Conservation (phyloP, 2,113 vertebrate species). For the Notiomystis cincta region DNA sequence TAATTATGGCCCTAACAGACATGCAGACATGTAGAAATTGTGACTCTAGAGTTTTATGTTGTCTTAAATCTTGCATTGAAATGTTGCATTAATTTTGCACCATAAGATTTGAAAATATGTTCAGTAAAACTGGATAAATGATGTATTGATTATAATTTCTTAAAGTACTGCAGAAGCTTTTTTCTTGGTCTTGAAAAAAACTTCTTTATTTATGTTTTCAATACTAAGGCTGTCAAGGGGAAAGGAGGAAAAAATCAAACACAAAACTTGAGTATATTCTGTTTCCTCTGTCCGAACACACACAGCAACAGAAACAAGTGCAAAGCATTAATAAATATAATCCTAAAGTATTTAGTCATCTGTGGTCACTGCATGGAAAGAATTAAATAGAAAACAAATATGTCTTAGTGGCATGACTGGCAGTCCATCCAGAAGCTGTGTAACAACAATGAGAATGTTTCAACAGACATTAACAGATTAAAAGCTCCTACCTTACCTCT, state of each 20-base stretch:
- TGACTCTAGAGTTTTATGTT: not conserved
- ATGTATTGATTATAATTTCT: not conserved
- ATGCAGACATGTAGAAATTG: not conserved
- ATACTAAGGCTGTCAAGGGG: not conserved
- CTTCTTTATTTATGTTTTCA: not conserved
- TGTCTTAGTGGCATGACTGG: not conserved
- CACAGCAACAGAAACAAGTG: not conserved
- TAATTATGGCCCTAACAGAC: not conserved
- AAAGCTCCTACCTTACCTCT: not conserved
- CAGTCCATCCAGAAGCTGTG: too few species aligned
- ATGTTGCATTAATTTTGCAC: not conserved
- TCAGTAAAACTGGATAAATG: not conserved
- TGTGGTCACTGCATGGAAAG: not conserved
- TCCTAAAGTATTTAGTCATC: not conserved
- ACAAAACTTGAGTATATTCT: not conserved
- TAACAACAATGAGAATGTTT: not conserved
- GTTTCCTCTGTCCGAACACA: not conserved
- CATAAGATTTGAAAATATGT: not conserved
- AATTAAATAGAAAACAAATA: not conserved
- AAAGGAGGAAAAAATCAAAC: not conserved
- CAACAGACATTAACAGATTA: not conserved
- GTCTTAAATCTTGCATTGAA: not conserved
- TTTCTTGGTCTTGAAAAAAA: not conserved
- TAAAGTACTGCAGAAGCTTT: not conserved
- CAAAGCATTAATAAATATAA: not conserved